These are phyloP conservation scores for Erebia aethiops DNA, from an alignment of 2,888 invertebrate species.

Conservation along the genomic window DNA sequence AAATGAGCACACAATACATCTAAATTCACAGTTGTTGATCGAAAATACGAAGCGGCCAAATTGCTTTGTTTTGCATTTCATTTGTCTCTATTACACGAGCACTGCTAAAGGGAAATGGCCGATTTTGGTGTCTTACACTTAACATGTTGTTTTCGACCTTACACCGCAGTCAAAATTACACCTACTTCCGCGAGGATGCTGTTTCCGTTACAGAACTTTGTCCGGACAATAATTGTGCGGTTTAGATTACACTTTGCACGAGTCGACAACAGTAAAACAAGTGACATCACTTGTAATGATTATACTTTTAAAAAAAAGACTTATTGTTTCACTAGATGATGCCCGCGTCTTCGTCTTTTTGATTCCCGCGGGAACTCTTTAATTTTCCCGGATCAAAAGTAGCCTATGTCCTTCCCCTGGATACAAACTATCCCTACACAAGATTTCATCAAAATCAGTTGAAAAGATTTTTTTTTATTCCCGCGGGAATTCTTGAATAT, in stretches of 20 bases:
- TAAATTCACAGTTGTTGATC: not conserved
- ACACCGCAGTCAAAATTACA: constrained; percentile 25
- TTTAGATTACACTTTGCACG: constrained; percentile 1
- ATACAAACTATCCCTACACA: too few relatives aligned
- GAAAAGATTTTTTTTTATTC: too few relatives aligned
- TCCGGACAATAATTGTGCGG: constrained; percentile 11
- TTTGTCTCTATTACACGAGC: constrained; percentile 30
- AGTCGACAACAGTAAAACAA: not conserved
- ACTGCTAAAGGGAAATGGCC: constrained; percentile 33
- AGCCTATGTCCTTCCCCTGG: too few relatives aligned
- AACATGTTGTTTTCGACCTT: constrained; percentile 32
- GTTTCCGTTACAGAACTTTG: constrained; percentile 12
- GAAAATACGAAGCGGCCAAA: not conserved
- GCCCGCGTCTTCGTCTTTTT: too few relatives aligned
- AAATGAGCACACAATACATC: not conserved
- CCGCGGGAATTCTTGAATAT: too few relatives aligned
- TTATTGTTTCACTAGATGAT: too few relatives aligned
- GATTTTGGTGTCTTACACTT: constrained; percentile 31
- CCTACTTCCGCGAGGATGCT: constrained; percentile 31
- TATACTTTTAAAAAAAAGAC: too few relatives aligned
- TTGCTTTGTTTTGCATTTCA: constrained; percentile 14
- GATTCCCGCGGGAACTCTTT: too few relatives aligned
- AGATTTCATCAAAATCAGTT: too few relatives aligned
- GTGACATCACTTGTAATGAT: too few relatives aligned
- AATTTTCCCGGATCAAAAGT: too few relatives aligned